Base-by-base conservation (phyloP, 2,113 vertebrate species). In the Talpa occidentalis region DNA sequence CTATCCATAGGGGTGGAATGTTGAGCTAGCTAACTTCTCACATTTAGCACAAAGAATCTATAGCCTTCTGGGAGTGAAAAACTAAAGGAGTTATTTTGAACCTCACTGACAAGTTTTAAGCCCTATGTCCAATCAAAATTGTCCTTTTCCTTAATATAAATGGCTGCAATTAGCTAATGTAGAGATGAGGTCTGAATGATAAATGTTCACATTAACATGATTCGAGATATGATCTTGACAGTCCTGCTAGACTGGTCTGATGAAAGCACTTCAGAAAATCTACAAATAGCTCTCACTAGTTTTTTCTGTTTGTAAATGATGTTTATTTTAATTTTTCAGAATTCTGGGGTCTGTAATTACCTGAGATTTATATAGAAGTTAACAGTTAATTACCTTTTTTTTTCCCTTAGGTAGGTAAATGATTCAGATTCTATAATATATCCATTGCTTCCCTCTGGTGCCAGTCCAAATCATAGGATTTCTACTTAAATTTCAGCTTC, bases 241-340 rank as follows among this genome's bases (percentile, higher is more conserved):
- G 64, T 86, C 77, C n/a, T 80, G 32, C 30, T 66, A 83, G 26
- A 72, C 44, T 35, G 26, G 11, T 81, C 59, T 94, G 40, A 60
- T 37, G 16, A 28, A 94, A 85, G 44, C 17, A 85, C 32, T 60
- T 59, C 2, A 82, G 56, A 19, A 88, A 9, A 15, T 56, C 22
- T 81, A 78, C 62, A 95, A 92, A 91, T 78, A 93, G 52, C 24
- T 93, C 62, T 91, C 67, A 92, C 60, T 84, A 72, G 49, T 84
- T 92, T 95, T 28, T 28, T 5, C 44, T 26, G 47, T 49, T 82
- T 95, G 82, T 90, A 22, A 91, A 77, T 83, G 30, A 87, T 80
- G 35, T 77, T 96, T 67, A 90, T 88, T 95, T 93, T 78, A 92
- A 81, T 67, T 73, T 85, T 88, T 95, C 37, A 88, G 67, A 94